Evolutionary conservation across 2,888 invertebrate species (phyloP).

Genomic region (Chalcis sispes): DNA sequence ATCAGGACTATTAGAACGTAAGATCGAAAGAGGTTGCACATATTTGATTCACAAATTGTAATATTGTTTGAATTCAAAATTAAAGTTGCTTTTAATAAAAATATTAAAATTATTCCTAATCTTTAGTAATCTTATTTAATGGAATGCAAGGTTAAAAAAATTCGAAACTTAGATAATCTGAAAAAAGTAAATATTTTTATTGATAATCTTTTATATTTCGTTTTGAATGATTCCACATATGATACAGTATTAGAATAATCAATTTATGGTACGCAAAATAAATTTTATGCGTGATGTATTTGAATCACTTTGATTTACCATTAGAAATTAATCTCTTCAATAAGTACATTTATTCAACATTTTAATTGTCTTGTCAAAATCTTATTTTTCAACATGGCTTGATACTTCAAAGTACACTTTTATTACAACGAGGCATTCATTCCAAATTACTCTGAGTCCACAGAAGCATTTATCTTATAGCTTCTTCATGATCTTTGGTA

Average conservation of each 20-base stretch:
- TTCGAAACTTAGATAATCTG: conserved; percentile 29
- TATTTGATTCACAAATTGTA: too few species aligned
- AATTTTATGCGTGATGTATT: conserved; percentile 39
- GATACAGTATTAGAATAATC: conserved; percentile 49
- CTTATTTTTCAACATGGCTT: conserved; percentile 25
- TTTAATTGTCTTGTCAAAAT: conserved; percentile 34
- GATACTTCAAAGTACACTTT: conserved; percentile 42
- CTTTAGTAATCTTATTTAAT: background rate
- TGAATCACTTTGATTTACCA: conserved; percentile 39
- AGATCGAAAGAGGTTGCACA: too few species aligned
- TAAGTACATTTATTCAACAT: conserved; percentile 57
- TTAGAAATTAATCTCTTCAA: conserved; percentile 52
- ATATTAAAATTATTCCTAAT: background rate
- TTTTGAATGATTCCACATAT: conserved; percentile 42
- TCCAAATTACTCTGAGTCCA: conserved; percentile 50
- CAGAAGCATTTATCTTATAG: conserved; percentile 26
- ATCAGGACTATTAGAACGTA: background rate
- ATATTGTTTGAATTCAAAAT: too few species aligned
- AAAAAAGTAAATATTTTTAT: conserved; percentile 52
- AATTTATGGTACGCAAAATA: conserved; percentile 54
- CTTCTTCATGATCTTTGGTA: conserved; percentile 52
- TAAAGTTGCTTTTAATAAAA: background rate
- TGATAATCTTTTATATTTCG: conserved; percentile 47
- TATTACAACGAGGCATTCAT: conserved; percentile 45
- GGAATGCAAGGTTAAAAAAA: conserved; percentile 1